Conservation (phyloP, 2,888 invertebrate species). For the Melitaea athalia region DNA sequence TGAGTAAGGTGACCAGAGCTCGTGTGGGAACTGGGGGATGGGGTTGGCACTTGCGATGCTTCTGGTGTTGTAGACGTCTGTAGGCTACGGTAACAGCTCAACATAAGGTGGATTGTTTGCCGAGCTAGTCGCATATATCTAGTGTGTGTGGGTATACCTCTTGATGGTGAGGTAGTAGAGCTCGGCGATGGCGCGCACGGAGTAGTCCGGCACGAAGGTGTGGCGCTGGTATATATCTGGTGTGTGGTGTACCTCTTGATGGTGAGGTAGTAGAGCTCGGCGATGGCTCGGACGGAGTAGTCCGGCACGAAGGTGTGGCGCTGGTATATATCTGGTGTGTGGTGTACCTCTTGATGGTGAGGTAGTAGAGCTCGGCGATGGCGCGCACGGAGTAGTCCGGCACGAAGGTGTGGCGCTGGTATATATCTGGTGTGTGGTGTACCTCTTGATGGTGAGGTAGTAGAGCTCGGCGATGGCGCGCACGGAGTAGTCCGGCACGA, state of each 20-base stretch:
- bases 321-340: too few relatives aligned
- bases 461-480: constrained; percentile 92
- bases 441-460: constrained; percentile 92
- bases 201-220: constrained; percentile 96
- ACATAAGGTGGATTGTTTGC: too few relatives aligned
- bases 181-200: constrained; percentile 92
- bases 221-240: too few relatives aligned
- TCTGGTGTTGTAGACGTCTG: too few relatives aligned
- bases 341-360: constrained; percentile 88
- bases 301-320: constrained; percentile 95
- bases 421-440: too few relatives aligned
- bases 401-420: constrained; percentile 91
- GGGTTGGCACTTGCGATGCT: too few relatives aligned
- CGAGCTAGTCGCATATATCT: too few relatives aligned
- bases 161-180: constrained; percentile 93
- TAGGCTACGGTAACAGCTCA: too few relatives aligned
- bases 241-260: constrained; percentile 87
- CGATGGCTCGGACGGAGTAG: constrained; percentile 93
- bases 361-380: constrained; percentile 91
- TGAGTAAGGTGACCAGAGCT: too few relatives aligned
- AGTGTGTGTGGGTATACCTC: too few relatives aligned
- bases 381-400: constrained; percentile 97
- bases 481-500: constrained; percentile 96
- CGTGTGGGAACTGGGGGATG: too few relatives aligned
- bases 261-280: constrained; percentile 92